Evolutionary conservation across 2,113 vertebrate species (phyloP), one percentile per base, ranked within the genome.

Genomic region (Ophthalmolycus amberensis): DNA sequence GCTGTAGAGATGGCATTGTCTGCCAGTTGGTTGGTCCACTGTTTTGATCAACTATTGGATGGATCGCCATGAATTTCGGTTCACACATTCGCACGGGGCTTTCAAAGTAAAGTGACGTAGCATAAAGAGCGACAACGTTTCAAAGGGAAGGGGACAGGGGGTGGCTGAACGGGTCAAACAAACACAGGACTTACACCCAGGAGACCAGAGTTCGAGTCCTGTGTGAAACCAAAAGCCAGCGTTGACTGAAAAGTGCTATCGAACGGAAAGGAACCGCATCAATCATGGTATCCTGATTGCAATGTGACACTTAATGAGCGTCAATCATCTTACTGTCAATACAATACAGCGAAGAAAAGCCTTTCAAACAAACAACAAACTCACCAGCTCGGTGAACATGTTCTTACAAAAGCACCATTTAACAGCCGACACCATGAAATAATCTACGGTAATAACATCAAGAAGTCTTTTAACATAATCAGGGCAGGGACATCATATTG

Each of bases 401-500:
- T 37, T 6, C 20, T 48, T 7, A 29, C 10, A 40, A 42, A 73
- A 20, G 63, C 0, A 22, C 42, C 34, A 60, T 34, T 5, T 0
- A 72, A 64, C 9, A 62, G 71, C 1, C 27, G 20, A 77, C 52
- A 0, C 60, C 25, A 65, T 60, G 0, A 4, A 34, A 64, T 63
- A 68, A 72, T n/a, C 16, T 5, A n/a, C 0, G 10, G 6, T 75
- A 25, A 82, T 66, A 14, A 54, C 2, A 78, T 75, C 10, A 54
- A 52, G 18, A 38, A 56, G 54, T 11, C 2, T 63, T 79, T 80
- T 44, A 27, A 56, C 46, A 52, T 9, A 18, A 44, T 60, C 34
- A 78, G 68, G 38, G 1, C 8, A 8, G 37, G 9, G 54, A 37
- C 72, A 10, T 87, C 44, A n/a, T 66, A 71, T 62, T 27, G 75